A percentile compares a stretch with the other conserved stretches of the same genome.
Evolutionary conservation across 1,140 invertebrate genomes (phyloP).

Genomic region (Ostrea denselamellosa): DNA sequence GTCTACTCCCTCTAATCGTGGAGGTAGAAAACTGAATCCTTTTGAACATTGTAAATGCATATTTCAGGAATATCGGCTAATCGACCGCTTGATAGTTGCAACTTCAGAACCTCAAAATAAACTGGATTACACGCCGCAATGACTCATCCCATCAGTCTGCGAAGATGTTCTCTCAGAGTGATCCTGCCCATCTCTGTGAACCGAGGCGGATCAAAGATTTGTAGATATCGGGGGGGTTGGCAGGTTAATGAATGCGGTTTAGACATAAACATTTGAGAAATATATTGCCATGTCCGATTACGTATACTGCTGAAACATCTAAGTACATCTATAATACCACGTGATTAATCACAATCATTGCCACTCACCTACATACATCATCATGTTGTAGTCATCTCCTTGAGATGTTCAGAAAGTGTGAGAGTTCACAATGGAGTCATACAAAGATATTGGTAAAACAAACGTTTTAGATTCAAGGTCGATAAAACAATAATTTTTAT

Average conservation of each 20-base stretch:
- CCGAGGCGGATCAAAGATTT: slow-evolving; percentile 1
- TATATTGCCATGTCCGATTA: background rate
- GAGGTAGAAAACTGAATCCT: background rate
- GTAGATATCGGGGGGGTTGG: background rate
- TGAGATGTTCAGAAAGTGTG: too few species aligned
- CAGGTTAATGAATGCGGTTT: background rate
- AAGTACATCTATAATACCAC: too few species aligned
- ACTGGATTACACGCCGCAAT: slow-evolving; percentile 13
- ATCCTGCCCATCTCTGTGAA: slow-evolving; percentile 7
- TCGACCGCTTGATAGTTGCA: slow-evolving; percentile 30
- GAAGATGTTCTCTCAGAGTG: background rate
- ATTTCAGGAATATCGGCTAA: slow-evolving; percentile 30
- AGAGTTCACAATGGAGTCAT: too few species aligned
- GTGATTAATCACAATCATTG: too few species aligned
- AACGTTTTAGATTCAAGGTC: too few species aligned
- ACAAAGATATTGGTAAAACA: too few species aligned
- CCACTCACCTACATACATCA: too few species aligned
- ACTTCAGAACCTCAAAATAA: slow-evolving; percentile 32
- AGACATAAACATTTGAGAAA: background rate
- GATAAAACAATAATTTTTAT: too few species aligned
- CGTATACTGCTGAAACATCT: too few species aligned
- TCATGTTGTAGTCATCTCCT: too few species aligned
- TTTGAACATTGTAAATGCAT: slow-evolving; percentile 13
- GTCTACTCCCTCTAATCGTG: slow-evolving; percentile 5
- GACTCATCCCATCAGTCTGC: slow-evolving; percentile 17